phyloP scores from a whole-genome alignment of 2,888 invertebrate species.

The Epistrophe eligans region DNA sequence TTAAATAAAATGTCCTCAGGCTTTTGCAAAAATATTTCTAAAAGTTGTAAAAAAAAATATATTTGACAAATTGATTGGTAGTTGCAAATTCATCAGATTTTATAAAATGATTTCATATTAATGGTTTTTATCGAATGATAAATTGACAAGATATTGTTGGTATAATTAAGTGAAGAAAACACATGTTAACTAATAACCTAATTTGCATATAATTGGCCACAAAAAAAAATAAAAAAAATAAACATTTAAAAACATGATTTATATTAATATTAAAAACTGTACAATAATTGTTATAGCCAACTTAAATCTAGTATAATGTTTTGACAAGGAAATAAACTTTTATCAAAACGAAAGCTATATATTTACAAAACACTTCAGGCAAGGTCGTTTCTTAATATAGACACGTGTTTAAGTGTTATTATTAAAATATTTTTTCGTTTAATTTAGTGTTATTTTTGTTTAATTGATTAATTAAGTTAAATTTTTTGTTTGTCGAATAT shows the following conservation, averaged over 20 bases:
- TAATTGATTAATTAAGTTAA: neutral
- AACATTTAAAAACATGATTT: neutral
- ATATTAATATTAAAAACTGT: neutral
- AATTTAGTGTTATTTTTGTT: neutral
- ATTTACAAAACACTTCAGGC: conserved; percentile 2
- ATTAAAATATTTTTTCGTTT: neutral
- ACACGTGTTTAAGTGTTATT: conserved; percentile 3
- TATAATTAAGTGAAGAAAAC: conserved; percentile 8
- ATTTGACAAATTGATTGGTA: conserved; percentile 8
- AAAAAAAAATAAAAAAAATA: neutral
- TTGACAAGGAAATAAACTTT: conserved; percentile 6
- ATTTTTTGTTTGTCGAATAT: neutral
- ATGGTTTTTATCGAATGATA: neutral
- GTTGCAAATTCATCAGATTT: conserved; percentile 14
- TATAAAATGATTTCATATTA: neutral
- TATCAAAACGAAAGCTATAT: neutral
- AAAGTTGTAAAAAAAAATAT: neutral
- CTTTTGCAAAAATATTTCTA: neutral
- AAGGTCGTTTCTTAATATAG: neutral
- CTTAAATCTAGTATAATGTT: neutral
- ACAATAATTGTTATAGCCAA: neutral
- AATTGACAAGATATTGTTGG: neutral
- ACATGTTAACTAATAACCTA: conserved; percentile 13
- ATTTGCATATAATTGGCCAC: conserved; percentile 34
- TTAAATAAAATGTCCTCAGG: neutral